These are phyloP conservation scores for Heterochromis multidens DNA, from an alignment of 2,113 vertebrate species.

Conservation along the genomic window DNA sequence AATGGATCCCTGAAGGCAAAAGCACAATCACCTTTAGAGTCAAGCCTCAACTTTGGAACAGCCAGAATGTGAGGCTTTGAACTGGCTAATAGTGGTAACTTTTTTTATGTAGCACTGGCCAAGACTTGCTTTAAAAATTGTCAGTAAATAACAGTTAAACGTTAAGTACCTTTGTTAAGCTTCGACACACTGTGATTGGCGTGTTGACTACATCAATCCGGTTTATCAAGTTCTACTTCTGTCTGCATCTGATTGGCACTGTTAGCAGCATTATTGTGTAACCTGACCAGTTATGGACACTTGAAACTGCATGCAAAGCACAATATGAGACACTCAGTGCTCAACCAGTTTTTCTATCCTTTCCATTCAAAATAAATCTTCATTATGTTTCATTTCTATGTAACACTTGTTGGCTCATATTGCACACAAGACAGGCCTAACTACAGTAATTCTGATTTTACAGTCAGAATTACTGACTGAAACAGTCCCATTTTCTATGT, in stretches of 20 bases:
- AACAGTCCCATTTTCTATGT: not conserved
- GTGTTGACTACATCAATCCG: not conserved
- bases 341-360: not conserved
- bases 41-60: not conserved
- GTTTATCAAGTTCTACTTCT: not conserved
- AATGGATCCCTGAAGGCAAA: not conserved
- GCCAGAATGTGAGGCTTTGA: not conserved
- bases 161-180: not conserved
- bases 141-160: not conserved
- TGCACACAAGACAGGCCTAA: not conserved
- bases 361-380: not conserved
- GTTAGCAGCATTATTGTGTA: not conserved
- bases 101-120: not conserved
- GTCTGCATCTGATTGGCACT: not conserved
- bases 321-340: not conserved
- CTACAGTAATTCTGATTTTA: not conserved
- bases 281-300: not conserved
- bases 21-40: not conserved
- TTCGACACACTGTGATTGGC: not conserved
- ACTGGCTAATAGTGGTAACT: not conserved
- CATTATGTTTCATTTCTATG: not conserved
- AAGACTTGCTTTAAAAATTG: not conserved
- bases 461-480: no score
- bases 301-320: not conserved
- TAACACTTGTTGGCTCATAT: not conserved